Base-by-base conservation (phyloP, 2,113 vertebrate genomes). In the Asarcornis scutulata region DNA sequence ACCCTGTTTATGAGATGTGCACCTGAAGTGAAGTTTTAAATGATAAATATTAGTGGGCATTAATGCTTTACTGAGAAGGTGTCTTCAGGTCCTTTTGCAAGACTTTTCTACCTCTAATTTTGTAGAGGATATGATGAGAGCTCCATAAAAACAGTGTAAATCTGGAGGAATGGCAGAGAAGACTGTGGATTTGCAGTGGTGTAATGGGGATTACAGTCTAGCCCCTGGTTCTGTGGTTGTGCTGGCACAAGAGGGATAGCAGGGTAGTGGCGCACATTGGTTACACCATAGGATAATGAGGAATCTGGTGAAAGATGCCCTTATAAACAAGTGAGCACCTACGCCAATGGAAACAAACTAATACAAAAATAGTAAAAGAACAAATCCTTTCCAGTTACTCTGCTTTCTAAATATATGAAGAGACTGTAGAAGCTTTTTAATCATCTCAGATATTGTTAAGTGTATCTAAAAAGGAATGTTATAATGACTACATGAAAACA, bases 251-350 rank as follows among this genome's bases (percentile, higher is more conserved):
- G 52, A 59, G 12, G 26, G 2, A 74, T 22, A 73, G 17, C 2
- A 64, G 11, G 36, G 32, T 55, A n/a, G 9, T 0, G 0, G 7
- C 31, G 13, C 1, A 1, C 5, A 4, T 14, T 16, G 34, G 38
- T 29, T 52, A 26, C n/a, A 42, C 17, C 11, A 4, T 8, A 10
- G 22, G 15, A 29, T 11, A 63, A 63, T 23, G 16, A 60, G 13
- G 62, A 75, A 79, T 68, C 2, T 2, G 4, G 6, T 12, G 22
- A 38, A 68, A 60, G 17, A 25, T 21, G 27, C 16, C 34, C 40
- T 72, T 40, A 64, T 11, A 78, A 69, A 52, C 2, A 2, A 10
- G 32, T 14, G 48, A 85, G 13, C 31, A 36, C 17, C 20, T 62
- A 12, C 62, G 48, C 62, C 88, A 40, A 2, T 46, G 42, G 52